Evolutionary conservation across 2,888 invertebrate species (phyloP).

Genomic region (Neoscelio sp.): DNA sequence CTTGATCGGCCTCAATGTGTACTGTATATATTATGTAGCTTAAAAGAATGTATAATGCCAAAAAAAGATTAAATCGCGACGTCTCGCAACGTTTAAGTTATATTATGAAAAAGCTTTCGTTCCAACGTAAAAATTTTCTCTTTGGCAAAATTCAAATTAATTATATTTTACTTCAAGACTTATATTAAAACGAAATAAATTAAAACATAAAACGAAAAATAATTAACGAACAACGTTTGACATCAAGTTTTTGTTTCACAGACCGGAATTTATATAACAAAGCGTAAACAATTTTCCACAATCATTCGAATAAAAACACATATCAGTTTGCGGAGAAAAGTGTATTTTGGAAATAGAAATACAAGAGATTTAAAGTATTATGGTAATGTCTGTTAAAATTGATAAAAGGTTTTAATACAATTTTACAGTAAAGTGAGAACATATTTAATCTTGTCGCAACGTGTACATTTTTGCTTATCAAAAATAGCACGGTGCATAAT

Average conservation of each 20-base stretch:
- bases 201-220: not conserved
- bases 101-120: no score
- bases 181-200: not conserved
- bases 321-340: not conserved
- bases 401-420: constrained; percentile 29
- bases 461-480: constrained; percentile 10
- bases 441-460: constrained; percentile 16
- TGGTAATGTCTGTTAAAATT: constrained; percentile 25
- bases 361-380: constrained; percentile 28
- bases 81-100: no score
- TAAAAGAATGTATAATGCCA: no score
- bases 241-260: constrained; percentile 8
- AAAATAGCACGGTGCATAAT: constrained; percentile 7
- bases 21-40: not conserved
- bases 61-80: no score
- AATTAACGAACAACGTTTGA: not conserved
- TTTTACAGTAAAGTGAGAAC: constrained; percentile 20
- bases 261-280: constrained; percentile 7
- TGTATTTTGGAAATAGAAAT: constrained; percentile 29
- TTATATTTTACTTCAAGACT: no score
- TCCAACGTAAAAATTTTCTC: no score
- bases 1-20: constrained; percentile 2
- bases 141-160: no score
- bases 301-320: constrained; percentile 14
- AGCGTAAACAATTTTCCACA: constrained; percentile 23